Evolutionary conservation across 2,797 vertebrate genomes (phyloP), one percentile per base, ranked within the genome.

Genomic region (Argentina silus): DNA sequence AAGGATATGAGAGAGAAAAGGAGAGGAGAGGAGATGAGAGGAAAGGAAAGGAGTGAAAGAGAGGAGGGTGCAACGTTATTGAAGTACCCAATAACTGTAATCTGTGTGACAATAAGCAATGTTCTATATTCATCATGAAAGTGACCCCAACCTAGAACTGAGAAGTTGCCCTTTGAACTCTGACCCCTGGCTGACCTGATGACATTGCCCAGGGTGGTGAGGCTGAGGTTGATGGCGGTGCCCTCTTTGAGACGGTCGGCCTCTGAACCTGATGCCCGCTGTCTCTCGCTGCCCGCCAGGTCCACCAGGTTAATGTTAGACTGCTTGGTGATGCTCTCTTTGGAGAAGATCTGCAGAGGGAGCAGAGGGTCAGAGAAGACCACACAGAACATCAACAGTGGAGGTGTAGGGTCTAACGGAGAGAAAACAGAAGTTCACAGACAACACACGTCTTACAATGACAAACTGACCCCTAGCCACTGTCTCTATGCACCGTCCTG

Each of bases 271-370:
- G 95, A 94, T 1, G 92, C 93, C 45, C 93, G 90, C 88, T 96
- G 96, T 6, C 96, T 93, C 86, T 96, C 95, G 2, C 95, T 97
- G 75, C 96, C 96, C 0, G 95, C 96, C 86, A 97, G 78, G 78
- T 96, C 96, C 86, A 96, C 95, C 84, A 97, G 75, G 81, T 96
- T 95, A 72, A 96, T 93, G 81, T 92, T 94, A 80, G 96, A 95
- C 80, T 95, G 94, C 69, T 96, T 96, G 3, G 94, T 96, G 87
- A 94, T 91, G 79, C 90, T 94, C 83, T 94, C 94, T 84, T 94
- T 94, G 3, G 92, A 92, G 70, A 96, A 96, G 68, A 96, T 93
- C 96, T 96, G 76, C 7, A 79, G 50, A 45, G 76, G 55, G 45
- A 75, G 36, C 36, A 36, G 59, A 61, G 11, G 12, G 27, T 61